These are phyloP conservation scores for Castor canadensis DNA, from an alignment of 2,113 vertebrate genomes.

Conservation along the genomic window DNA sequence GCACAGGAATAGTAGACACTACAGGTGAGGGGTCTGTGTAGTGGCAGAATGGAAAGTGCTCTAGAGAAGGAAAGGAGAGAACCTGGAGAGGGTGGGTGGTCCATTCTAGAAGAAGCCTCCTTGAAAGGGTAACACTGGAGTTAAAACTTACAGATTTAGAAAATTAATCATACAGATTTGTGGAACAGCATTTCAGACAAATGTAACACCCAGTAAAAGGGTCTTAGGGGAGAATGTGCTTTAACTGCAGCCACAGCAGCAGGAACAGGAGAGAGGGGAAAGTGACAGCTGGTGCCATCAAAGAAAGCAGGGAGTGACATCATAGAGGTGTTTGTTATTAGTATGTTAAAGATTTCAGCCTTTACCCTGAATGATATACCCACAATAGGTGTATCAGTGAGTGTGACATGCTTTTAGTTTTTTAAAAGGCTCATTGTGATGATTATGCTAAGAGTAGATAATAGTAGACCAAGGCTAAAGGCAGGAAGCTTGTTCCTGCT, in stretches of 20 bases:
- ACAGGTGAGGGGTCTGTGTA: no score
- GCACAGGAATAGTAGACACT: no score
- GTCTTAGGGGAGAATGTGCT: background rate
- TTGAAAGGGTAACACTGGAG: background rate
- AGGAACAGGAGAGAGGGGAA: background rate
- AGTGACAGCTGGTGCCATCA: background rate
- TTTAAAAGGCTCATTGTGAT: background rate
- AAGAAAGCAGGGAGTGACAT: background rate
- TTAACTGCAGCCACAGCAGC: fast-evolving
- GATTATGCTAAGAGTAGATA: background rate
- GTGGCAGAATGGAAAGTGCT: background rate
- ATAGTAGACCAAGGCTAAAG: background rate
- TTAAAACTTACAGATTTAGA: background rate
- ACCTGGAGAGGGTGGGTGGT: background rate
- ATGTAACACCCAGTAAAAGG: background rate
- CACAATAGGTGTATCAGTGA: background rate
- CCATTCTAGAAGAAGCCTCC: background rate
- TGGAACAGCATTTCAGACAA: background rate
- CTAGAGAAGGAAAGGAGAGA: background rate
- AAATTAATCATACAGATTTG: background rate
- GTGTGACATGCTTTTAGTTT: background rate
- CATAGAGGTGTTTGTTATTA: fast-evolving
- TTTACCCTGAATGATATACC: background rate
- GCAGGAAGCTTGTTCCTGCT: background rate
- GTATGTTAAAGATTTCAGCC: background rate